These are phyloP conservation scores for Glaucidium brasilianum DNA, from an alignment of 2,113 vertebrate genomes.

Conservation along the genomic window DNA sequence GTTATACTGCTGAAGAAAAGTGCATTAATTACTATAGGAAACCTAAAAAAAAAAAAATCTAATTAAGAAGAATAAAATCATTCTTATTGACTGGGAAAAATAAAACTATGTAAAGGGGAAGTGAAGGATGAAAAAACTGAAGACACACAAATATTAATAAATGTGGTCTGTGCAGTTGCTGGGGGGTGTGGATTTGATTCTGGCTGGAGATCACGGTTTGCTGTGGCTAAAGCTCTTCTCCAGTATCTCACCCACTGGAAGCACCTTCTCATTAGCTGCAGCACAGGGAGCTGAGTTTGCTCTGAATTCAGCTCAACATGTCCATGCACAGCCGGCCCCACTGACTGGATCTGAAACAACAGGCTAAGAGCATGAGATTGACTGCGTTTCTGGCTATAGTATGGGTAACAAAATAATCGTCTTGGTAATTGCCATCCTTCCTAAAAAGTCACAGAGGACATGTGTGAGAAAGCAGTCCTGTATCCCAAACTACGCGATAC, in stretches of 20 bases:
- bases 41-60: constrained; percentile 33
- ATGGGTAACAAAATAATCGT: neutral
- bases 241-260: neutral
- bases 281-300: neutral
- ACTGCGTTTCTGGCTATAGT: neutral
- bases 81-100: constrained; percentile 60
- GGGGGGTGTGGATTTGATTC: neutral
- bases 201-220: neutral
- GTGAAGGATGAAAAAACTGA: constrained; percentile 31
- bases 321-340: neutral
- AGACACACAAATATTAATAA: constrained; percentile 19
- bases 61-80: constrained; percentile 58
- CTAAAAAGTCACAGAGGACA: neutral
- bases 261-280: neutral
- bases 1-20: constrained; percentile 50
- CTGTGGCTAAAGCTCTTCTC: neutral
- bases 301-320: neutral
- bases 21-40: constrained; percentile 61
- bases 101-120: constrained; percentile 46
- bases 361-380: neutral
- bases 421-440: neutral
- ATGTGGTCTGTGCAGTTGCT: neutral
- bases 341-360: neutral
- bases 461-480: rapidly evolving
- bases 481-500: rapidly evolving